A percentile compares a stretch with the other conserved stretches of the same genome.
Conservation (phyloP, 30 jellyfish, hydroid and myxozoan species). For the Cassiopea andromeda region DNA sequence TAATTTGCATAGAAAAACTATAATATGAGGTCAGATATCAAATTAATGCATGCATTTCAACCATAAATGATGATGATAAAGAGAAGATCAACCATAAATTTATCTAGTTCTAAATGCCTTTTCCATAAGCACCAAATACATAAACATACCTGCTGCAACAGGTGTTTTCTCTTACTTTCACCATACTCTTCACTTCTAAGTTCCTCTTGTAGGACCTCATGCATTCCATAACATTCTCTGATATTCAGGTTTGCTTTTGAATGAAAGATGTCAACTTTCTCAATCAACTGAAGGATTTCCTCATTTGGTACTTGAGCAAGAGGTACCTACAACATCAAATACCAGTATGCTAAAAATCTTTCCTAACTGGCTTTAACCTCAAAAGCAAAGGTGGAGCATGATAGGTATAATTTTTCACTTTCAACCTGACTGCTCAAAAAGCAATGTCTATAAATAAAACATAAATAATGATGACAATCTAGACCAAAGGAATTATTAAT, state of each 20-base stretch:
- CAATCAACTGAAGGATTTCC: slow-evolving; percentile 65
- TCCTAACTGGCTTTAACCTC: too few species aligned
- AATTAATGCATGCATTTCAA: not conserved
- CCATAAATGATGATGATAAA: not conserved
- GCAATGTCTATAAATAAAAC: too few species aligned
- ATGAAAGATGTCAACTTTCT: slow-evolving; percentile 45
- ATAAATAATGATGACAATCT: too few species aligned
- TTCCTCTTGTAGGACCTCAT: slow-evolving; percentile 65
- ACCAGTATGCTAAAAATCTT: too few species aligned
- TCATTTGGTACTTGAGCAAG: slow-evolving; percentile 50
- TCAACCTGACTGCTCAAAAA: too few species aligned
- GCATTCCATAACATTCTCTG: slow-evolving; percentile 39
- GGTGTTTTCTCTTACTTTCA: slow-evolving; percentile 64
- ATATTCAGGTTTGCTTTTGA: not conserved
- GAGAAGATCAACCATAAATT: too few species aligned
- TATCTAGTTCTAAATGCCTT: too few species aligned
- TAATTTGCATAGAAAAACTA: too few species aligned
- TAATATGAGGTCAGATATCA: too few species aligned
- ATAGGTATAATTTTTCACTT: too few species aligned
- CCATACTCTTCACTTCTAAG: slow-evolving; percentile 75
- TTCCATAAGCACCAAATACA: not conserved
- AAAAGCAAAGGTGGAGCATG: too few species aligned
- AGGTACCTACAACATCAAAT: slow-evolving; percentile 40
- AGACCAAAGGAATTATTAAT: too few species aligned
- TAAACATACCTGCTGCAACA: slow-evolving; percentile 73